Conservation (phyloP, 1,140 invertebrate species). For the Drosophila leontia region DNA sequence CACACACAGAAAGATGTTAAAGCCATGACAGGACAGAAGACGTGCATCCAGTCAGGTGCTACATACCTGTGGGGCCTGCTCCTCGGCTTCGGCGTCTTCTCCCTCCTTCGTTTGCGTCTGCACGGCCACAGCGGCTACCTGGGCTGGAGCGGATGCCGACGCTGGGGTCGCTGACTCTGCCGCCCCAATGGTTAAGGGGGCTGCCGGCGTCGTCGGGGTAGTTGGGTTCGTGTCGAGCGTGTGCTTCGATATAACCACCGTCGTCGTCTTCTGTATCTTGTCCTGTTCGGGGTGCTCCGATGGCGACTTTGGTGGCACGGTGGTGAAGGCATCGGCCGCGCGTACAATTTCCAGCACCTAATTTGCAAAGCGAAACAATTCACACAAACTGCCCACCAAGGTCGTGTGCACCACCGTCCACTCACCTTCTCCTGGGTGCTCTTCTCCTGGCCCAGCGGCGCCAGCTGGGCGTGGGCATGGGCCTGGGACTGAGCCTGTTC, state of each 20-base stretch:
- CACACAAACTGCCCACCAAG: conserved; percentile 20
- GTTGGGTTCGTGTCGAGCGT: conserved; percentile 87
- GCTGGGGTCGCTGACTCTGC: conserved; percentile 47
- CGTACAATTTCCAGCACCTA: conserved; percentile 95
- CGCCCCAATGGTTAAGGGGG: conserved; percentile 45
- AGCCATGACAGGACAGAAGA: conserved; percentile 55
- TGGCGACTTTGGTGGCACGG: conserved; percentile 91
- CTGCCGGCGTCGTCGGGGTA: conserved; percentile 67
- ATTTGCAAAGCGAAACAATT: conserved; percentile 38
- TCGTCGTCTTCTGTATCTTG: conserved; percentile 94
- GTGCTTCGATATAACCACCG: conserved; percentile 97
- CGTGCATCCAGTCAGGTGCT: conserved; percentile 52
- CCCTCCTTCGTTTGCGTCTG: conserved; percentile 52
- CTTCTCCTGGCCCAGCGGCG: conserved; percentile 88
- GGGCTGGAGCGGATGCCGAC: conserved; percentile 32
- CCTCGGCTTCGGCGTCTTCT: conserved; percentile 19
- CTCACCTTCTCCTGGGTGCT: conserved; percentile 92
- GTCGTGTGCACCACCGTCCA: conserved; percentile 25
- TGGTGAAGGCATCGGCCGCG: conserved; percentile 93
- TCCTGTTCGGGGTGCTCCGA: conserved; percentile 88
- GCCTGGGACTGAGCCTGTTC: conserved; percentile 50
- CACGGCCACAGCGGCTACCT: conserved; percentile 28
- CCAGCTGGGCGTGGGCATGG: conserved; percentile 72
- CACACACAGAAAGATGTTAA: conserved; percentile 42
- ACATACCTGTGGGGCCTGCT: conserved; percentile 80